phyloP scores from a whole-genome alignment of 2,113 vertebrate genomes.

The Malaclemys terrapin region DNA sequence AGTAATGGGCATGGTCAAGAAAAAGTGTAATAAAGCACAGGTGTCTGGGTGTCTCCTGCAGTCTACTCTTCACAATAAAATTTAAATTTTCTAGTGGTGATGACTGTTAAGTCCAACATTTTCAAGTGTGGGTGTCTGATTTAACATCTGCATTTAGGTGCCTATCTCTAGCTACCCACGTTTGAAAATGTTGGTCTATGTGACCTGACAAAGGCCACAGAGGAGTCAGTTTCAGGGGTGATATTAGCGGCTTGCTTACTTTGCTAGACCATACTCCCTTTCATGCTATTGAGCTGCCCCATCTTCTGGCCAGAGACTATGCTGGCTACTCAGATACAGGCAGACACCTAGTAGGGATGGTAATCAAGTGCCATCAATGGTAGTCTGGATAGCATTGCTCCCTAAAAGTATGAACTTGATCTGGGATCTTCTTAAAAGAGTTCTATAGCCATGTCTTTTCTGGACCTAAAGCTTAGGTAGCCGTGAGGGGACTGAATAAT shows the following conservation, averaged over 20 bases:
- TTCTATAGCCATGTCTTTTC: not conserved
- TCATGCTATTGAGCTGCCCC: not conserved
- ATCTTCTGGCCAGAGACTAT: not conserved
- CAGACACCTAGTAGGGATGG: accelerated
- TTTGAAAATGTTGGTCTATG: not conserved
- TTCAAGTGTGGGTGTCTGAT: not conserved
- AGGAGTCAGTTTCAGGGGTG: not conserved
- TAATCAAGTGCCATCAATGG: accelerated
- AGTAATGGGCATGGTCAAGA: not conserved
- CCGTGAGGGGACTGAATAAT: not conserved
- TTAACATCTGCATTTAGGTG: not conserved
- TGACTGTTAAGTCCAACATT: not conserved
- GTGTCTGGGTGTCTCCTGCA: not conserved
- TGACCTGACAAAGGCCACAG: slow-evolving; percentile 12
- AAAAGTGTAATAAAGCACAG: not conserved
- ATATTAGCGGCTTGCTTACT: not conserved
- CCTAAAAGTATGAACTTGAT: not conserved
- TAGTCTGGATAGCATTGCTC: not conserved
- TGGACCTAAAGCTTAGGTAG: not conserved
- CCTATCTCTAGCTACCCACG: not conserved
- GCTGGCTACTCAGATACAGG: accelerated
- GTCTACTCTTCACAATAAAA: not conserved
- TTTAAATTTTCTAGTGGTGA: not conserved
- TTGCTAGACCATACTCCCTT: not conserved
- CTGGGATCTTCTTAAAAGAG: not conserved